Conservation (phyloP, 2,888 invertebrate genomes). For the Ferrisia virgata region DNA sequence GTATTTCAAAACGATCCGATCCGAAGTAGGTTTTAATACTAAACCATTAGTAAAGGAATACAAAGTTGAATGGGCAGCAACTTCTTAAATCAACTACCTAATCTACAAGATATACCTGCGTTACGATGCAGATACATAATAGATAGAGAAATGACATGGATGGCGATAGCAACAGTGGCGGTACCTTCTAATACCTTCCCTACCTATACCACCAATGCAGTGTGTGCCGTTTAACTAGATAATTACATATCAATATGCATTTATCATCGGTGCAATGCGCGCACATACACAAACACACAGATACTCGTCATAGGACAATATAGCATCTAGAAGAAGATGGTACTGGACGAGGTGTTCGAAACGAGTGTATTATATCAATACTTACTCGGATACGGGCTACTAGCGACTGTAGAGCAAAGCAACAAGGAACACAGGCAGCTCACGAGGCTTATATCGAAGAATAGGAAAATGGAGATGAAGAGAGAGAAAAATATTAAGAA, state of each 20-base stretch:
- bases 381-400: neutral
- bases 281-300: neutral
- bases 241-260: constrained; percentile 16
- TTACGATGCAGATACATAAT: neutral
- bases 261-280: neutral
- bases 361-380: constrained; percentile 8
- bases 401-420: neutral
- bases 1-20: neutral
- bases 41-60: too few relatives aligned
- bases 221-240: neutral
- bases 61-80: neutral
- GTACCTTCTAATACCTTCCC: too few relatives aligned
- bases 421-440: neutral
- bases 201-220: neutral
- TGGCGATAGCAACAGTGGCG: too few relatives aligned
- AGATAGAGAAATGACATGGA: neutral
- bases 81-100: neutral
- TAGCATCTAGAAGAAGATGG: too few relatives aligned
- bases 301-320: too few relatives aligned
- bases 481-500: too few relatives aligned
- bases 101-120: neutral
- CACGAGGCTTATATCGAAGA: neutral
- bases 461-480: neutral
- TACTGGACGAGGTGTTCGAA: neutral
- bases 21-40: neutral